Conservation (phyloP, 2,797 vertebrate genomes). For the Myripristis murdjan region DNA sequence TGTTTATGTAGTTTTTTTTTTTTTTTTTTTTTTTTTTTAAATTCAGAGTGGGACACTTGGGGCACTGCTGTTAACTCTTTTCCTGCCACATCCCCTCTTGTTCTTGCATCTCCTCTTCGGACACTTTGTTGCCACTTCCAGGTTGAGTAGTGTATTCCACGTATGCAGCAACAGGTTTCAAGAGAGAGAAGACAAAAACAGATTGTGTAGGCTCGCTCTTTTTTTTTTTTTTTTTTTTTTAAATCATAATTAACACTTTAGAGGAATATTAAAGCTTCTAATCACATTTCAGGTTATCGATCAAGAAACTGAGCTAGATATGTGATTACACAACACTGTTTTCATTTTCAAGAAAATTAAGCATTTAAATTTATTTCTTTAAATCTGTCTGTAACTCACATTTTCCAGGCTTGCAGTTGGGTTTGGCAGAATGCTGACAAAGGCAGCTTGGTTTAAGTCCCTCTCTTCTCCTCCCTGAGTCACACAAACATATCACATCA, state of each 20-base stretch:
- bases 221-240: no score
- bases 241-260: neutral
- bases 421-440: conserved; percentile 23
- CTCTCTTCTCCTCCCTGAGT: conserved; percentile 20
- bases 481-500: conserved; percentile 4
- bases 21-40: no score
- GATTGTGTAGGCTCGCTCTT: neutral
- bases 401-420: neutral
- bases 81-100: conserved; percentile 5
- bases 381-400: conserved; percentile 43
- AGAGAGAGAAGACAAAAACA: neutral
- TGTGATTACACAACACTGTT: no score
- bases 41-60: conserved; percentile 60
- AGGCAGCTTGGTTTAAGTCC: neutral
- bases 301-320: neutral
- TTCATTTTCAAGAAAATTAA: neutral
- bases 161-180: conserved; percentile 4
- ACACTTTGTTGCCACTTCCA: neutral
- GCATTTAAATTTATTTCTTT: neutral
- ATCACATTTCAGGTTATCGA: neutral
- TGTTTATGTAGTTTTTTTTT: neutral
- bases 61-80: neutral
- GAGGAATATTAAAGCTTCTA: no score
- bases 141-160: conserved; percentile 11
- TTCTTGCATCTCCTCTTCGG: neutral